Conservation (phyloP, 2,888 invertebrate species). For the Scelioninae gen. 2 region DNA sequence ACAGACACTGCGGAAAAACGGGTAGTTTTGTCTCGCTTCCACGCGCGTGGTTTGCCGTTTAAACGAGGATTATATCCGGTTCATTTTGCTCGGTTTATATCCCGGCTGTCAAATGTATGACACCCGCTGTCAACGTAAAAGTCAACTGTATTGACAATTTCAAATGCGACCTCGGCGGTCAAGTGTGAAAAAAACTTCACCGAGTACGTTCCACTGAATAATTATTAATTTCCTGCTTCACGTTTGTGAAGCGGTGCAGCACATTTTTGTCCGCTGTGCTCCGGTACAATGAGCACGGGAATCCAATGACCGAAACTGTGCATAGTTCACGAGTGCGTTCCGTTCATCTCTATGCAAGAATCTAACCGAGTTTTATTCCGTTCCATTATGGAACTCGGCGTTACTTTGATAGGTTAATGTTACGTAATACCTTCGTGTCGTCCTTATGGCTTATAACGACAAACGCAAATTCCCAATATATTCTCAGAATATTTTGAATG, state of each 20-base stretch:
- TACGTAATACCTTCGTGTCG: no score
- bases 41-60: no score
- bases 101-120: no score
- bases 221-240: conserved; percentile 54
- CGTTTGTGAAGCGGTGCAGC: conserved; percentile 54
- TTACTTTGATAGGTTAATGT: no score
- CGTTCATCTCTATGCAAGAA: conserved; percentile 3
- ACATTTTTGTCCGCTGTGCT: conserved; percentile 52
- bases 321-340: conserved; percentile 1
- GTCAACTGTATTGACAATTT: conserved; percentile 4
- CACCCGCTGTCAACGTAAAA: no score
- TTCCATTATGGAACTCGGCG: conserved; percentile 13
- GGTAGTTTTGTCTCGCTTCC: no score
- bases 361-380: conserved; percentile 9
- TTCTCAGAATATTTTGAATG: no score
- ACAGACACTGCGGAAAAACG: no score
- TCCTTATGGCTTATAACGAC: no score
- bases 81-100: no score
- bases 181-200: conserved; percentile 49
- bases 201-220: conserved; percentile 38
- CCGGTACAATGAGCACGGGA: conserved; percentile 54
- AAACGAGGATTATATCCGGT: no score
- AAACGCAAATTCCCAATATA: no score
- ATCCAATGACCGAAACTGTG: conserved; percentile 49
- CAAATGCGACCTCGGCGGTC: conserved; percentile 25